Evolutionary conservation across 1,140 invertebrate species (phyloP), one percentile per base, ranked within the genome.

Genomic region (Pentalonia nigronervosa): DNA sequence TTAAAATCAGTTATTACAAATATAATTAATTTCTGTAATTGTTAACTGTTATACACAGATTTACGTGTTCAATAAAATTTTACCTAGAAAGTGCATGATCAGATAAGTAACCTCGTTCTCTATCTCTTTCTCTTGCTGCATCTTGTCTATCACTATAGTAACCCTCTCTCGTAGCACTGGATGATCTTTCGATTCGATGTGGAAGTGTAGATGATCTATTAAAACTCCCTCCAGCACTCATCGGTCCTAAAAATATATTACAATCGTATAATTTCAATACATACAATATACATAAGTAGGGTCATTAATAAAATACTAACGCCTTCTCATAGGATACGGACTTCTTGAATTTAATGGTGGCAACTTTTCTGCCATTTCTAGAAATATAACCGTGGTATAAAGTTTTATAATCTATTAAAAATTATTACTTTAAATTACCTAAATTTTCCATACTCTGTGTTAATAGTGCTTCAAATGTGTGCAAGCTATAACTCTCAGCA

Each of bases 391-490:
- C 23, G 94, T 11, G 17, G 48, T 67, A 34, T 45, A 48, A 91
- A 25, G 1, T 30, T 25, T 30, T n/a, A n/a, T 67, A 83, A 83
- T 1, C 4, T 20, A 36, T 21, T 84, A 45, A 47, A 50, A 7
- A 23, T 50, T 41, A n/a, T 56, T 67, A n/a, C 11, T 67, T 41
- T 14, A 34, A 76, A 25, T 96, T 95, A 98, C 97, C 98, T 95
- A 99, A 96, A 96, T 99, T 98, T 95, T 99, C 98, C 98, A 98
- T 98, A 95, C 98, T 98, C 95, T 99, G 98, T 90, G 98, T 98
- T 48, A 99, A 96, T 67, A 99, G 96, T 87, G 98, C 98, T 96
- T 99, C 98, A 95, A 99, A 99, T 2, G 98, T 99, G 95, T 99
- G 98, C 94, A 99, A 95, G 95, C 98, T 98, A 95, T 98, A 99